Base-by-base conservation (phyloP, 37 sponge, comb jelly and placozoan species). In the Petrosia ficiformis region DNA sequence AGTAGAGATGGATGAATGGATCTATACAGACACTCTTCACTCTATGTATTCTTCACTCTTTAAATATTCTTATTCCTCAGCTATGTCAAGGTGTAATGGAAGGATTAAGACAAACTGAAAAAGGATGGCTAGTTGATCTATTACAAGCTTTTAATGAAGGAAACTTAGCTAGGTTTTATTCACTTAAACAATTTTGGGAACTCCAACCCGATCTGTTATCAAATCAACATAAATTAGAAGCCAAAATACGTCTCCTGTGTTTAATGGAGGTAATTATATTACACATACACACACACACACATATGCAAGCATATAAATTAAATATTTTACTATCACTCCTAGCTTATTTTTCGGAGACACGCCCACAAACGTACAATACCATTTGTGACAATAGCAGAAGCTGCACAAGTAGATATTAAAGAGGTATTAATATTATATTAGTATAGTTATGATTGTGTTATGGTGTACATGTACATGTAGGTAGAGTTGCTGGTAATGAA, bases 401-500 rank as follows among this genome's bases (percentile, higher is more conserved):
- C 77, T 54, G 64, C 85, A 19, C 76, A 76, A 30, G 52, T 82
- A 29, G 59, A 57, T 29, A 28, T 70, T 30, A 65, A 32, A 14
- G 72, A 81, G 73, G 82, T 81, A 57, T 1, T 38, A 1, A 34
- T 58, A 42, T 3, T 14, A 2, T 30, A 24, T 37, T 66, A 1
- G 42, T 42, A 43, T 10, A 44, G 19, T 59, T 59, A 35, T 63
- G 61, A 28, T 40, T 36, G 3, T 72, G 38, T 42, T 42, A 2
- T 6, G 40, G 2, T 14, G 43, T 71, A 11, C 2, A 8, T 69
- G 4, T 22, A 48, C 14, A 19, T 19, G 14, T 65, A 94, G 84
- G 95, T 95, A 33, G 95, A 95, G 83, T 65, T 84, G 65, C 63
- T 95, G 71, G 86, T 87, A 1, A 95, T 95, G 95, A 95, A 87